Evolutionary conservation across 2,113 vertebrate genomes (phyloP).

Genomic region (Hippocampus mohnikei): DNA sequence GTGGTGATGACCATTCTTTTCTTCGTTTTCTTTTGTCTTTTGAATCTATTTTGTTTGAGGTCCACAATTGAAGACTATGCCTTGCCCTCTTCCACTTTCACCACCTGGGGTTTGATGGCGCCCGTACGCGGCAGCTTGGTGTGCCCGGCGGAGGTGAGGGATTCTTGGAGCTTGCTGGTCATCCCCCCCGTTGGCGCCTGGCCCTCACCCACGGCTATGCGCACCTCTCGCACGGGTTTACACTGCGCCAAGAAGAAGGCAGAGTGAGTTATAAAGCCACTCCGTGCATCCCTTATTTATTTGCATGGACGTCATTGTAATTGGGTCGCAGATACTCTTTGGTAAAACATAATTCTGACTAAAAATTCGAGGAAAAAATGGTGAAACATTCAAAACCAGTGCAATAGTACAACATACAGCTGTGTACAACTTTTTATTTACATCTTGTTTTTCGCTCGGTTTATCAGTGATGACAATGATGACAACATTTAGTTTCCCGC

Average conservation of each 20-base stretch:
- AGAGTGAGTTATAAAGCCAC: slow-evolving; percentile 8
- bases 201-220: slow-evolving; percentile 73
- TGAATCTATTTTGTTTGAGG: slow-evolving; percentile 43
- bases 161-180: slow-evolving; percentile 83
- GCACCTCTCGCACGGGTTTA: slow-evolving; percentile 78
- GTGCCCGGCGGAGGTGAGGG: slow-evolving; percentile 71
- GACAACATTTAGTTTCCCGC: no score
- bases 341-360: not conserved
- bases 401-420: not conserved
- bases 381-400: not conserved
- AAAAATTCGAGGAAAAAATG: not conserved
- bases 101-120: slow-evolving; percentile 88
- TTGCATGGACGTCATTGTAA: not conserved
- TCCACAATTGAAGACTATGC: slow-evolving; percentile 67
- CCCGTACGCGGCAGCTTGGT: slow-evolving; percentile 85
- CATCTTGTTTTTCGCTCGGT: no score
- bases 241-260: slow-evolving; percentile 67
- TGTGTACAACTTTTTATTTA: not conserved
- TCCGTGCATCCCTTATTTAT: not conserved
- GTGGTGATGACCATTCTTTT: slow-evolving; percentile 24
- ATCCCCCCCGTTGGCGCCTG: slow-evolving; percentile 75
- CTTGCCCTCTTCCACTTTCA: slow-evolving; percentile 90
- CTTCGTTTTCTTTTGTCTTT: not conserved
- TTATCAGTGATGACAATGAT: not conserved
- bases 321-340: not conserved